These are phyloP conservation scores for Schizotus pectinicornis DNA, from an alignment of 2,888 invertebrate genomes.

Conservation along the genomic window DNA sequence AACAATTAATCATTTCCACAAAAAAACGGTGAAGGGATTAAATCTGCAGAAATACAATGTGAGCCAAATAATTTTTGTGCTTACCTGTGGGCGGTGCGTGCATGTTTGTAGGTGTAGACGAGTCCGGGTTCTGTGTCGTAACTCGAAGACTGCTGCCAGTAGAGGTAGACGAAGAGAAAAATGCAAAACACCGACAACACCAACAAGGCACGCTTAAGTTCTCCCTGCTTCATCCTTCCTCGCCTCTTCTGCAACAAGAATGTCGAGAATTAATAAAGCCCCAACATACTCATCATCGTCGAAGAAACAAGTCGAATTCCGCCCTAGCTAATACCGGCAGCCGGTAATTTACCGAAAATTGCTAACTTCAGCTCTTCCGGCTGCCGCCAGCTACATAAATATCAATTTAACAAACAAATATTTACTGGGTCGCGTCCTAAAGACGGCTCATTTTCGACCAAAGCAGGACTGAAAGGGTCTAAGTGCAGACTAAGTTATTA, in stretches of 20 bases:
- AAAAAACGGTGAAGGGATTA: too few relatives aligned
- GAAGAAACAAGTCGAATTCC: neutral
- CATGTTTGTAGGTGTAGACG: slow-evolving; percentile 42
- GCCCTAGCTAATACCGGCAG: slow-evolving; percentile 1
- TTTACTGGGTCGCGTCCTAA: slow-evolving; percentile 8
- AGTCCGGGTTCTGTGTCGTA: slow-evolving; percentile 32
- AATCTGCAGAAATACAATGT: neutral
- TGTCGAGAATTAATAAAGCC: slow-evolving; percentile 12
- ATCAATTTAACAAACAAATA: slow-evolving; percentile 22
- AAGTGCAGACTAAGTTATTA: neutral
- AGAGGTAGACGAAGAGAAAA: slow-evolving; percentile 61
- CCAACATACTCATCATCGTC: neutral
- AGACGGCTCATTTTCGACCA: too few relatives aligned
- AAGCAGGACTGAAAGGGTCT: slow-evolving; percentile 1
- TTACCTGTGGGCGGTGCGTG: slow-evolving; percentile 37
- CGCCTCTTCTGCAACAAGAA: slow-evolving; percentile 49
- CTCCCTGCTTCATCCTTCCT: slow-evolving; percentile 61
- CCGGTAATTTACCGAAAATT: slow-evolving; percentile 15
- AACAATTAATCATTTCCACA: too few relatives aligned
- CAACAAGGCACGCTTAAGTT: slow-evolving; percentile 63
- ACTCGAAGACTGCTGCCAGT: slow-evolving; percentile 55
- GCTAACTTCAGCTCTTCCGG: neutral
- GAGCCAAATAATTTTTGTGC: slow-evolving; percentile 3
- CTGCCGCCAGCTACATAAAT: slow-evolving; percentile 8
- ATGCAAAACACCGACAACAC: slow-evolving; percentile 61